Evolutionary conservation across 2,113 vertebrate genomes (phyloP).

Genomic region (Apodemus sylvaticus): DNA sequence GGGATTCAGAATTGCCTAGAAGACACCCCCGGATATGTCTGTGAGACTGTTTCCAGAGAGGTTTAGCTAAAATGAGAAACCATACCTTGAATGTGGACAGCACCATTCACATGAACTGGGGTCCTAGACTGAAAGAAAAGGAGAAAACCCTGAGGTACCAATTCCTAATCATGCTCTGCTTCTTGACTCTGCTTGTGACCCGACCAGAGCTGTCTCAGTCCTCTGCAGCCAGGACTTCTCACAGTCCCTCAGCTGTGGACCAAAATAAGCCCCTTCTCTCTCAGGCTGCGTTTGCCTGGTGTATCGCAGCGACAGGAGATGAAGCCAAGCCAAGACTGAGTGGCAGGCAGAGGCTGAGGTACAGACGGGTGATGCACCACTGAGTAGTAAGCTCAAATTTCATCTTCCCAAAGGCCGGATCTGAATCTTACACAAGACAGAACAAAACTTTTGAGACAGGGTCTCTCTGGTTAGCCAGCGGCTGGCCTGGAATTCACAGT

Average conservation of each 20-base stretch:
- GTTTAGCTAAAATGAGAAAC: neutral
- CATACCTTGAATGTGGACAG: neutral
- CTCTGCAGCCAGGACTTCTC: neutral
- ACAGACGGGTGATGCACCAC: neutral
- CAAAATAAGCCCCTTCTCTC: neutral
- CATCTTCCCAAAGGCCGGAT: neutral
- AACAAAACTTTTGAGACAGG: neutral
- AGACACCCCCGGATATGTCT: neutral
- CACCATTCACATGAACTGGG: too few species aligned
- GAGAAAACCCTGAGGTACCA: accelerated
- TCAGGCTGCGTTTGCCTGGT: neutral
- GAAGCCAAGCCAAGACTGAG: neutral
- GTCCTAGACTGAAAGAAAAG: too few species aligned
- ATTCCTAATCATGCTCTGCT: neutral
- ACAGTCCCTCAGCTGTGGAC: neutral
- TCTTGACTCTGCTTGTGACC: neutral
- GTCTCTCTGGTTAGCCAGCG: neutral
- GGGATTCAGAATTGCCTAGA: neutral
- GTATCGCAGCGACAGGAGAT: neutral
- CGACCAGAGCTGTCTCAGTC: neutral
- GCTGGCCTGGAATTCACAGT: neutral
- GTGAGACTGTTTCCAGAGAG: neutral
- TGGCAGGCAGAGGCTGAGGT: too few species aligned
- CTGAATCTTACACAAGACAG: neutral
- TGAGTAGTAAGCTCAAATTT: neutral